Evolutionary conservation across 1,140 invertebrate species (phyloP).

Genomic region (Drosophila neocordata): DNA sequence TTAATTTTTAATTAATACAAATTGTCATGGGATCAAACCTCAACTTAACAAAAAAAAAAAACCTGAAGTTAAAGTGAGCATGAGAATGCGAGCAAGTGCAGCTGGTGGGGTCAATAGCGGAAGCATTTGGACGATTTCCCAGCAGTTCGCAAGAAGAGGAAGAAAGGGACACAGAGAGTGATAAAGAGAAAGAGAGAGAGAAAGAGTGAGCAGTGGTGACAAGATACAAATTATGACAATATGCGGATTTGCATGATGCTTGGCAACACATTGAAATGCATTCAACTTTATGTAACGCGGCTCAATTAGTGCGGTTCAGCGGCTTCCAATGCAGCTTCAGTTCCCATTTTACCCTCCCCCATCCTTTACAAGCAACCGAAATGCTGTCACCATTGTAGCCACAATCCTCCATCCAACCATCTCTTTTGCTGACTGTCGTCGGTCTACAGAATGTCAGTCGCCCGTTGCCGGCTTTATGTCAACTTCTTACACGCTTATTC

Average conservation of each 20-base stretch:
- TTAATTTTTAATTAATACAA: no score
- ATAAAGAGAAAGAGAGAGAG: not conserved
- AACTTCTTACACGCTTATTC: slow-evolving; percentile 81
- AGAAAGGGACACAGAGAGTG: not conserved
- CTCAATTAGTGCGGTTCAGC: slow-evolving; percentile 82
- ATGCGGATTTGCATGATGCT: slow-evolving; percentile 50
- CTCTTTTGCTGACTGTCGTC: slow-evolving; percentile 14
- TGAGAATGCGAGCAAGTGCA: slow-evolving; percentile 26
- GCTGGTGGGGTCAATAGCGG: slow-evolving; percentile 35
- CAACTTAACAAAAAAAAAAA: no score
- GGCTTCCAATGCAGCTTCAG: slow-evolving; percentile 68
- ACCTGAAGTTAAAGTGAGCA: not conserved
- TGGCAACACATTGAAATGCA: slow-evolving; percentile 77
- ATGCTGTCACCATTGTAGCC: slow-evolving; percentile 36
- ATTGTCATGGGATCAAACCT: no score
- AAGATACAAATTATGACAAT: slow-evolving; percentile 47
- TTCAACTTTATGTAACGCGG: slow-evolving; percentile 80
- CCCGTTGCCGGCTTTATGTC: slow-evolving; percentile 65
- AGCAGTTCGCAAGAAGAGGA: slow-evolving; percentile 16
- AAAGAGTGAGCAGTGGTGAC: slow-evolving; percentile 23
- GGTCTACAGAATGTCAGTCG: slow-evolving; percentile 11
- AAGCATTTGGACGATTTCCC: slow-evolving; percentile 68
- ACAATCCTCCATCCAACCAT: slow-evolving; percentile 7
- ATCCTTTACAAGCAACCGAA: slow-evolving; percentile 13
- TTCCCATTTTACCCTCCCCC: slow-evolving; percentile 10